Base-by-base conservation (phyloP, 1,140 invertebrate species). In the Drosophila kepulauana region DNA sequence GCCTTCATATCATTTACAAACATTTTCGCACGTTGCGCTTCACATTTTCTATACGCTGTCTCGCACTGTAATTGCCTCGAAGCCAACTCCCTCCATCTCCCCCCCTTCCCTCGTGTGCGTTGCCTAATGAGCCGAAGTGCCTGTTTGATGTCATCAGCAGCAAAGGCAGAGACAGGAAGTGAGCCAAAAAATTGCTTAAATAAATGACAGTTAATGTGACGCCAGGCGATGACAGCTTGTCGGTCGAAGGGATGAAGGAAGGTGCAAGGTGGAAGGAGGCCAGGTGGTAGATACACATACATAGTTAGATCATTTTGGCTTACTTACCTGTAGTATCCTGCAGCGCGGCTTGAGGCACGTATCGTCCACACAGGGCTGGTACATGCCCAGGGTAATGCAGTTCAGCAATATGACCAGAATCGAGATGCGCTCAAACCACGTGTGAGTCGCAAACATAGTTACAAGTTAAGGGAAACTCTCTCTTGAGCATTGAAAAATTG, bases 311-410 rank as follows among this genome's bases (percentile, higher is more conserved):
- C 62, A 3, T 20, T 56, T 51, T 10, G 20, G 20, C 3, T 58
- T 43, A 82, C 93, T 93, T 93, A 98, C 97, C 95, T 98, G 97
- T 88, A 99, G 94, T 93, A 99, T 97, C 93, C 97, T 96, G 94
- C 99, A 99, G 87, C 98, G 95, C 92, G 97, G 97, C 61, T 97
- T 97, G 56, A 95, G 93, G 92, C 99, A 99, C 75, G 96, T 95
- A 92, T 99, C 98, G 93, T 99, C 98, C 73, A 97, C 96, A 93
- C 99, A 99, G 7, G 99, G 99, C 93, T 99, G 97, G 93, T 99
- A 99, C 99, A 99, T 99, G 46, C 99, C 99, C 75, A 99, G 94
- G 0, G 99, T 99, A 54, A 99, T 95, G 94, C 99, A 99, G 94
- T 99, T 99, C 78, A 99, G 94, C 59, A 99, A 93, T 84, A 99